Conservation (phyloP, 2,797 vertebrate genomes). For the Gallinago nigripennis region DNA sequence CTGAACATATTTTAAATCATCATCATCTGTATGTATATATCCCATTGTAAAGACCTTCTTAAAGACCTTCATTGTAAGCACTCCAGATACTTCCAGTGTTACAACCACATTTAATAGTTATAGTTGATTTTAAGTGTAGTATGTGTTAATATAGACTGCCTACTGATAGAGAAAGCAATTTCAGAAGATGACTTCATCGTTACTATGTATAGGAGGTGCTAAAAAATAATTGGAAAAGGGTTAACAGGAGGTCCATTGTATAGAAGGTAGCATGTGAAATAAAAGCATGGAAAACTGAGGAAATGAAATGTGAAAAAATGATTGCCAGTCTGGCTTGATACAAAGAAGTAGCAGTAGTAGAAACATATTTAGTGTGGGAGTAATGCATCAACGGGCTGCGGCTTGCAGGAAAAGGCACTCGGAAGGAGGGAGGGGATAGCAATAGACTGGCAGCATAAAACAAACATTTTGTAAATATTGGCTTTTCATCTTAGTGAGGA, state of each 20-base stretch:
- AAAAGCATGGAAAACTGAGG: background rate
- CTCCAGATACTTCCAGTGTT: background rate
- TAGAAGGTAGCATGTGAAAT: background rate
- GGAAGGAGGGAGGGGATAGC: background rate
- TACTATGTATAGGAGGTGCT: background rate
- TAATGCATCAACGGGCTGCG: background rate
- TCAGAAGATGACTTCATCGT: background rate
- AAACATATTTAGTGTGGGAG: slow-evolving; percentile 35
- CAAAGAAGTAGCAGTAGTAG: background rate
- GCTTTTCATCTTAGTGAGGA: background rate
- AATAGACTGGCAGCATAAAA: background rate
- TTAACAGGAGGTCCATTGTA: background rate
- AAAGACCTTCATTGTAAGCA: background rate
- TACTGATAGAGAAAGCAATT: background rate
- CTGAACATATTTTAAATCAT: background rate
- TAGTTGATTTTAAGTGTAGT: background rate
- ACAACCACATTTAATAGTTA: background rate
- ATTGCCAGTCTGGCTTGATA: background rate
- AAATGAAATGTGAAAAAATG: background rate
- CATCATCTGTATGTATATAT: background rate
- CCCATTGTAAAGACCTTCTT: background rate
- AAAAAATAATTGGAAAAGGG: background rate
- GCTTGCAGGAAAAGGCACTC: background rate
- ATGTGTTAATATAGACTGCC: background rate
- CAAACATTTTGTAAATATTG: background rate